Evolutionary conservation across 2,113 vertebrate genomes (phyloP).

Genomic region (Cinclus mexicanus): DNA sequence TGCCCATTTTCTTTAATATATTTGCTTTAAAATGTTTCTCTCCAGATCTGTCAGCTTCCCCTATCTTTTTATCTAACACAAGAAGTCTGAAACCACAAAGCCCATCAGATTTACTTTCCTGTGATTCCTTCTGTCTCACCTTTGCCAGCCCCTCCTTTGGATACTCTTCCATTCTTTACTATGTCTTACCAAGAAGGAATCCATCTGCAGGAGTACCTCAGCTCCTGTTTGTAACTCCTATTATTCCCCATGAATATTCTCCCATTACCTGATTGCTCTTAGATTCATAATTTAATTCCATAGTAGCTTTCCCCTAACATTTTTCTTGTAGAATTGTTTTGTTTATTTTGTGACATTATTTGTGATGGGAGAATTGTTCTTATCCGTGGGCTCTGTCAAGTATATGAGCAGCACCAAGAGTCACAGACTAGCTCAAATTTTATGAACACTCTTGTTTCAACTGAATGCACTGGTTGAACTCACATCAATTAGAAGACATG

Average conservation of each 20-base stretch:
- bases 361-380: neutral
- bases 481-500: neutral
- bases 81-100: neutral
- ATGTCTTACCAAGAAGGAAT: neutral
- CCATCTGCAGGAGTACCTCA: neutral
- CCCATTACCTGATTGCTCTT: neutral
- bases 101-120: neutral
- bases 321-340: neutral
- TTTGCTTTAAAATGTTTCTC: neutral
- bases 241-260: neutral
- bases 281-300: neutral
- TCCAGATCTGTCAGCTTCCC: neutral
- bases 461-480: neutral
- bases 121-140: neutral
- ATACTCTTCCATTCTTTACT: neutral
- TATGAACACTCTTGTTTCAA: neutral
- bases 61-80: neutral
- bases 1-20: neutral
- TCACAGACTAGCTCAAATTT: neutral
- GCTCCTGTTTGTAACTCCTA: neutral
- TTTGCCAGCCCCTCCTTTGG: neutral
- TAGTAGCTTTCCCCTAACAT: neutral
- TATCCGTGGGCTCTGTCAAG: neutral
- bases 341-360: neutral
- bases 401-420: neutral